These are phyloP conservation scores for Drosophila subobscura DNA, from an alignment of 1,140 invertebrate species.

Conservation along the genomic window DNA sequence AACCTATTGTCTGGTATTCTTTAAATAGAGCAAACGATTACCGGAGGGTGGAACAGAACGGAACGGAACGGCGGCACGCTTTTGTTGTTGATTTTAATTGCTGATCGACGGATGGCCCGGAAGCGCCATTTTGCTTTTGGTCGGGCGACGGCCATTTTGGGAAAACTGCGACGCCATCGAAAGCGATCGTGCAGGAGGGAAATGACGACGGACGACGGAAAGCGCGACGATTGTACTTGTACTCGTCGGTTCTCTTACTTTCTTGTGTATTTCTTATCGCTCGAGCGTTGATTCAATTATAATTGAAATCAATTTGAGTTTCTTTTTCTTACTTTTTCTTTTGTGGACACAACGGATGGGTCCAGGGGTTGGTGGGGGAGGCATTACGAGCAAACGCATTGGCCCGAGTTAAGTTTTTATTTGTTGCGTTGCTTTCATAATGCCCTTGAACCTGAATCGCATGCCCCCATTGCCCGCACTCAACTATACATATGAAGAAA, in stretches of 20 bases:
- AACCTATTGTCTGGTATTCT: not conserved
- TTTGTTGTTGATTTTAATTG: slow-evolving; percentile 30
- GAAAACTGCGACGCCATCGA: slow-evolving; percentile 44
- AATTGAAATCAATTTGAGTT: slow-evolving; percentile 82
- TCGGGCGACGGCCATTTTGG: slow-evolving; percentile 67
- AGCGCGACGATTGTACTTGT: slow-evolving; percentile 1
- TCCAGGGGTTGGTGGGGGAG: slow-evolving; percentile 1
- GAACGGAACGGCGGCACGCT: slow-evolving; percentile 1
- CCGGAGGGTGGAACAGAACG: no score
- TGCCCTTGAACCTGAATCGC: slow-evolving; percentile 81
- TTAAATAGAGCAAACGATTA: slow-evolving; percentile 14
- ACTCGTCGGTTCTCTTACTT: slow-evolving; percentile 48
- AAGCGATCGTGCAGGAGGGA: slow-evolving; percentile 3
- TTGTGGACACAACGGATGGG: slow-evolving; percentile 2
- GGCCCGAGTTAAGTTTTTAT: slow-evolving; percentile 34
- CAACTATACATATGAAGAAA: slow-evolving; percentile 15
- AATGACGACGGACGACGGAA: slow-evolving; percentile 17
- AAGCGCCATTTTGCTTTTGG: slow-evolving; percentile 46
- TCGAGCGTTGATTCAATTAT: slow-evolving; percentile 80
- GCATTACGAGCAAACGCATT: slow-evolving; percentile 56
- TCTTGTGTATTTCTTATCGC: slow-evolving; percentile 46
- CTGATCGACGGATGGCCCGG: slow-evolving; percentile 28
- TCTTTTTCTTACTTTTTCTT: slow-evolving; percentile 38
- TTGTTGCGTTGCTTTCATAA: slow-evolving; percentile 55
- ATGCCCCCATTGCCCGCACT: slow-evolving; percentile 24